phyloP scores from a whole-genome alignment of 2,797 vertebrate species.

The Neomorphus geoffroyi region DNA sequence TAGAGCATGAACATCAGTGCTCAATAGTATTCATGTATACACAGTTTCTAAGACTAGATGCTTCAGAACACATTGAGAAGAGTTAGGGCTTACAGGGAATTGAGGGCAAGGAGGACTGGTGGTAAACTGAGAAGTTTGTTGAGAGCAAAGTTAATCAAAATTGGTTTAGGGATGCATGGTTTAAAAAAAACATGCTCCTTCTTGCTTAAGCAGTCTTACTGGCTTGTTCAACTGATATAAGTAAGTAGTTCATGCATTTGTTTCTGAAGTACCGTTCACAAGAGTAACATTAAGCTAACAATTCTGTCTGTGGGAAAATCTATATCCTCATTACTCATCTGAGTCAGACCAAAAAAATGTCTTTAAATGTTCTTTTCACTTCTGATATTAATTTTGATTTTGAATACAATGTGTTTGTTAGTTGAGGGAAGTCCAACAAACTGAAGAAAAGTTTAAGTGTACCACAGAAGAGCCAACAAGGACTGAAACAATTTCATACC shows the following conservation, averaged over 20 bases:
- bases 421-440: neutral
- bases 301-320: neutral
- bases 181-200: neutral
- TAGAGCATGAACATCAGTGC: neutral
- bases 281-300: neutral
- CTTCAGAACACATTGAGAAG: neutral
- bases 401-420: neutral
- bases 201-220: neutral
- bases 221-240: neutral
- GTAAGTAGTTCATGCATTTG: neutral
- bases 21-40: neutral
- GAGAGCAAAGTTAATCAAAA: neutral
- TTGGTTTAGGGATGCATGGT: neutral
- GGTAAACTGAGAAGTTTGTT: neutral
- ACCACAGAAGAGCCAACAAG: neutral
- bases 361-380: slow-evolving; percentile 8
- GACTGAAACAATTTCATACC: neutral
- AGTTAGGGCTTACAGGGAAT: neutral
- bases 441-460: neutral
- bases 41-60: neutral
- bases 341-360: neutral
- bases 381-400: neutral
- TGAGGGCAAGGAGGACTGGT: neutral
- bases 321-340: neutral
- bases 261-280: neutral